Conservation (phyloP, 2,888 invertebrate species). For the Lithophane semibrunnea region DNA sequence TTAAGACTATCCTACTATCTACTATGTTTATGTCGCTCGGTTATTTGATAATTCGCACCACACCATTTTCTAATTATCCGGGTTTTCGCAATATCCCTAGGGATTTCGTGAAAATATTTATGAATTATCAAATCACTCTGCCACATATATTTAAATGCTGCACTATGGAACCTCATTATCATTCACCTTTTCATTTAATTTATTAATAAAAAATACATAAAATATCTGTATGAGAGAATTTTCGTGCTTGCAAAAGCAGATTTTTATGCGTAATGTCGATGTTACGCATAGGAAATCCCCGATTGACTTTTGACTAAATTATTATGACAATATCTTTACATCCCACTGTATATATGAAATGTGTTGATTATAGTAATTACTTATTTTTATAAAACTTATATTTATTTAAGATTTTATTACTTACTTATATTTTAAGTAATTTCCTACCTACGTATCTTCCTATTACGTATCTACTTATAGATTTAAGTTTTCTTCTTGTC, state of each 20-base stretch:
- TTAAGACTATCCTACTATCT: conserved; percentile 1
- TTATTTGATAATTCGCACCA: too few species aligned
- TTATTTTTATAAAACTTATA: conserved; percentile 19
- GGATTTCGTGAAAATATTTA: too few species aligned
- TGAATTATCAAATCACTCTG: too few species aligned
- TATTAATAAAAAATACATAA: conserved; percentile 2
- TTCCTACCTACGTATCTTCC: background rate
- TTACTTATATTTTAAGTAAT: background rate
- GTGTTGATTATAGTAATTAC: background rate
- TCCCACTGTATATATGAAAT: background rate
- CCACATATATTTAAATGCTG: background rate
- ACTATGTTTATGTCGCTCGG: too few species aligned
- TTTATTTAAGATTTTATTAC: background rate
- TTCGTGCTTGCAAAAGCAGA: conserved; percentile 57
- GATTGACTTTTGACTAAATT: conserved; percentile 37
- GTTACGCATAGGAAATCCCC: conserved; percentile 79
- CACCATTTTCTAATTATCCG: too few species aligned
- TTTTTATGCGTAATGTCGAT: conserved; percentile 80
- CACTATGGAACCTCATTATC: conserved; percentile 34
- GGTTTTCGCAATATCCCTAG: too few species aligned
- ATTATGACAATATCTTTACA: conserved; percentile 19
- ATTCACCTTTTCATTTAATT: conserved; percentile 22
- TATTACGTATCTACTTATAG: background rate
- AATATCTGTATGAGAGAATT: conserved; percentile 35
- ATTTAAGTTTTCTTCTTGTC: conserved; percentile 40